Evolutionary conservation across 2,113 vertebrate genomes (phyloP).

Genomic region (Colistium nudipinnis): DNA sequence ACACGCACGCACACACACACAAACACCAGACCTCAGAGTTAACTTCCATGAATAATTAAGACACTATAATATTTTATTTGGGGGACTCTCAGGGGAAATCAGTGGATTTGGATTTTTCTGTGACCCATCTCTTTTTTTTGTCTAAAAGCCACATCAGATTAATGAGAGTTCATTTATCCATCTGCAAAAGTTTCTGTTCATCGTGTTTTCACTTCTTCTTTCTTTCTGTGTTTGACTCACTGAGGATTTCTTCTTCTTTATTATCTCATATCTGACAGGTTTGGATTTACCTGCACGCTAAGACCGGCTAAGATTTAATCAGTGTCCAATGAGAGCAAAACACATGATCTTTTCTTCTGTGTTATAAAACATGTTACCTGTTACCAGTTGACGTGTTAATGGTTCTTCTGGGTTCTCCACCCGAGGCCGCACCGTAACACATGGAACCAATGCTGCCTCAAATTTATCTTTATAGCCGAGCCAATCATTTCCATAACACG

Average conservation of each 20-base stretch:
- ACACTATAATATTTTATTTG: slow-evolving; percentile 24
- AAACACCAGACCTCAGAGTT: slow-evolving; percentile 6
- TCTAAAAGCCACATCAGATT: background rate
- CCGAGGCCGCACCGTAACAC: background rate
- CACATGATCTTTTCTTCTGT: too few relatives aligned
- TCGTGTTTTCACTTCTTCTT: background rate
- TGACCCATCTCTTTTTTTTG: background rate
- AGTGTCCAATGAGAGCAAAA: too few relatives aligned
- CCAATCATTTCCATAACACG: slow-evolving; percentile 7
- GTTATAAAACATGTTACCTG: too few relatives aligned
- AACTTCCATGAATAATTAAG: slow-evolving; percentile 54
- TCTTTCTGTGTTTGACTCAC: background rate
- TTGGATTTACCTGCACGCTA: background rate
- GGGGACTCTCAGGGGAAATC: slow-evolving; percentile 42
- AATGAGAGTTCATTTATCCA: slow-evolving; percentile 5
- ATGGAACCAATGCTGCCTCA: slow-evolving; percentile 13
- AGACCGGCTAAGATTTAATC: too few relatives aligned
- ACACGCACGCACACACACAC: slow-evolving; percentile 22
- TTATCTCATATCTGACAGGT: background rate
- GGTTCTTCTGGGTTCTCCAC: too few relatives aligned
- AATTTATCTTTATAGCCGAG: slow-evolving; percentile 42
- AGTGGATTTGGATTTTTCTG: slow-evolving; percentile 4
- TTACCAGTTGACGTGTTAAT: too few relatives aligned
- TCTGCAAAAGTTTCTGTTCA: slow-evolving; percentile 4
- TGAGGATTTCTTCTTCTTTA: background rate